phyloP scores from a whole-genome alignment of 2,888 invertebrate species.

The Deilephila elpenor region DNA sequence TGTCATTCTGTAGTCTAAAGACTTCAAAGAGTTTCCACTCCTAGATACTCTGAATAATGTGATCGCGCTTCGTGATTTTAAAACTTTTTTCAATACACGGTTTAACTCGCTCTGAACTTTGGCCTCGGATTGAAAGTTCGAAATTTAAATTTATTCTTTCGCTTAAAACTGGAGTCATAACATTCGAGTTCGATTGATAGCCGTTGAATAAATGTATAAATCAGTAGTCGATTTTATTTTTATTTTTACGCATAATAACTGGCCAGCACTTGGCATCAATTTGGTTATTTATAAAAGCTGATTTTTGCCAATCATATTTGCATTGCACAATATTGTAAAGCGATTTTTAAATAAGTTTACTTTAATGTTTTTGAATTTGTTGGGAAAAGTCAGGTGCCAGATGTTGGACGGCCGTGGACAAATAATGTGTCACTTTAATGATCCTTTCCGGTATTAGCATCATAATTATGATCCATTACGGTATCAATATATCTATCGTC shows the following conservation, averaged over 20 bases:
- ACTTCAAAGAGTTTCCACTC: too few species aligned
- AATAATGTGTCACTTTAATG: not conserved
- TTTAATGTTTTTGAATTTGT: not conserved
- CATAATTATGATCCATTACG: conserved; percentile 4
- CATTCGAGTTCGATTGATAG: conserved; percentile 14
- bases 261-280: not conserved
- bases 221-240: not conserved
- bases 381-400: too few species aligned
- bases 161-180: conserved; percentile 10
- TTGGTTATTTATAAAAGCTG: too few species aligned
- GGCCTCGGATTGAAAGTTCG: conserved; percentile 13
- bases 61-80: conserved; percentile 28
- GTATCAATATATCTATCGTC: not conserved
- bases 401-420: not conserved
- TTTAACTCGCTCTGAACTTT: conserved; percentile 17
- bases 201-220: conserved; percentile 24
- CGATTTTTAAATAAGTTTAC: not conserved
- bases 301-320: too few species aligned
- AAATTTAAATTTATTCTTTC: conserved; percentile 23
- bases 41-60: conserved; percentile 4
- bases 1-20: too few species aligned
- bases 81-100: conserved; percentile 7
- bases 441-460: not conserved
- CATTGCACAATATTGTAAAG: too few species aligned
- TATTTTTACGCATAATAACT: not conserved